Conservation (phyloP, 1,140 invertebrate species). For the Pseudomyrmex pallidus region DNA sequence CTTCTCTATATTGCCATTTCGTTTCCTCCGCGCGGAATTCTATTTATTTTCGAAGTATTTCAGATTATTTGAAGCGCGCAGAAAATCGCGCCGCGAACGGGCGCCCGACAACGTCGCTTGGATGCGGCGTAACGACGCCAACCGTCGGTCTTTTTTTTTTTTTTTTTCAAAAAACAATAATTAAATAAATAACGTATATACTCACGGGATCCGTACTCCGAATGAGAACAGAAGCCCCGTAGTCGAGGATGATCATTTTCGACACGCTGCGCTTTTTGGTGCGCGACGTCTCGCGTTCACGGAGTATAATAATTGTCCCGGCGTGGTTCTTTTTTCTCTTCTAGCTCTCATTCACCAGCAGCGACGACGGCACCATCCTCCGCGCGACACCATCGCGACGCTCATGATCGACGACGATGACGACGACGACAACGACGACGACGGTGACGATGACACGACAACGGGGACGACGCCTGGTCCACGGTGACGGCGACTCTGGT, state of each 20-base stretch:
- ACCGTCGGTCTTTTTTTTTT: background rate
- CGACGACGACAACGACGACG: constrained; percentile 12
- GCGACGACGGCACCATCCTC: constrained; percentile 31
- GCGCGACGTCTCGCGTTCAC: constrained; percentile 32
- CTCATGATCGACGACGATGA: constrained; percentile 41
- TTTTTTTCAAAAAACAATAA: background rate
- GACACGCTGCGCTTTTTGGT: constrained; percentile 52
- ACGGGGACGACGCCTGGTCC: background rate
- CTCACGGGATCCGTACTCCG: constrained; percentile 74
- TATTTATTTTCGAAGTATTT: background rate
- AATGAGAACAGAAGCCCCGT: constrained; percentile 74
- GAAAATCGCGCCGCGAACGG: background rate
- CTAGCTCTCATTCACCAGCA: constrained; percentile 32
- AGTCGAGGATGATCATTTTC: constrained; percentile 76
- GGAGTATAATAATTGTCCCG: background rate
- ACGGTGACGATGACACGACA: background rate
- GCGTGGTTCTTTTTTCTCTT: background rate
- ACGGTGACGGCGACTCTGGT: background rate
- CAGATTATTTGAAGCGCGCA: background rate
- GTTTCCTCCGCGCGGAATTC: background rate
- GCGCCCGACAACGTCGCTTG: no score
- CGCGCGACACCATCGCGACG: constrained; percentile 36
- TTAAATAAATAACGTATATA: constrained; percentile 43
- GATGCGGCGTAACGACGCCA: background rate
- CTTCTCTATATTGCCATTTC: background rate